Evolutionary conservation across 2,888 invertebrate species (phyloP).

Genomic region (Latrodectus hesperus): DNA sequence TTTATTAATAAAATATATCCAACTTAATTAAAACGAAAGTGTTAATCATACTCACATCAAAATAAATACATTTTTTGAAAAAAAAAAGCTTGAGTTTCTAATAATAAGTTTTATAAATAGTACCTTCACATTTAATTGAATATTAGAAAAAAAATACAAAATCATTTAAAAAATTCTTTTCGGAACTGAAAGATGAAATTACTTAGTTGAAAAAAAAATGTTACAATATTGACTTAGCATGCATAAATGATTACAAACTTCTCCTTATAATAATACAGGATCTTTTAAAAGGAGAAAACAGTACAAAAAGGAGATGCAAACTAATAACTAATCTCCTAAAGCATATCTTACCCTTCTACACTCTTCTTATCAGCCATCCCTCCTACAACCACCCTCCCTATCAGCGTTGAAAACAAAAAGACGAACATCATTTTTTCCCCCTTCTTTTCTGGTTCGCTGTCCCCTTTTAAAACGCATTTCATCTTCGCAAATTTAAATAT

Average conservation of each 20-base stretch:
- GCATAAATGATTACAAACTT: neutral
- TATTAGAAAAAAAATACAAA: too few relatives aligned
- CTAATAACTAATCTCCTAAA: neutral
- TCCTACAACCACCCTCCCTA: too few relatives aligned
- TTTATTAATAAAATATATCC: neutral
- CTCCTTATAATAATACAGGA: neutral
- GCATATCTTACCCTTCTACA: too few relatives aligned
- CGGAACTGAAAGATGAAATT: neutral
- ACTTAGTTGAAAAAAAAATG: neutral
- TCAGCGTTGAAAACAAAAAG: neutral
- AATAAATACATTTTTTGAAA: neutral
- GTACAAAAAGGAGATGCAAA: neutral
- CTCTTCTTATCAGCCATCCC: too few relatives aligned
- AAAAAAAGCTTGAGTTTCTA: too few relatives aligned
- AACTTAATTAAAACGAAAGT: neutral
- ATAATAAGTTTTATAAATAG: too few relatives aligned
- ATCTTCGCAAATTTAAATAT: slow-evolving; percentile 1
- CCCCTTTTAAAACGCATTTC: neutral
- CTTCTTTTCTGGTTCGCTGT: neutral
- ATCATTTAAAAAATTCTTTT: neutral
- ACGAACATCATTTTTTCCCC: neutral
- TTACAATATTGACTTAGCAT: neutral
- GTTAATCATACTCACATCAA: neutral
- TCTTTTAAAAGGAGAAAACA: neutral
- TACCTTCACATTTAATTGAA: too few relatives aligned